Conservation (phyloP, 2,113 vertebrate genomes). For the Lepidothrix coronata region DNA sequence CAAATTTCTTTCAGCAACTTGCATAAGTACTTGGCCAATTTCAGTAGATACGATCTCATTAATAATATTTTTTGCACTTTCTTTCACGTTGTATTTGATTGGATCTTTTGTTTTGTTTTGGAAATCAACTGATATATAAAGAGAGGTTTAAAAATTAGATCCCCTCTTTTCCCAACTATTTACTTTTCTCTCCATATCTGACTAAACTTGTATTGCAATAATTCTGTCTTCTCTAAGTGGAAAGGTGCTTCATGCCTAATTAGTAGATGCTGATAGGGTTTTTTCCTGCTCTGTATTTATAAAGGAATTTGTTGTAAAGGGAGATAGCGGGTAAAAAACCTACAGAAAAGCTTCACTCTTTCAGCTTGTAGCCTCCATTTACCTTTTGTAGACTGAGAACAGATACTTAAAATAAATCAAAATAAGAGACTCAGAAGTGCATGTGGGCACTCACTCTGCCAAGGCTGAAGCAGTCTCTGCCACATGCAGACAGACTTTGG, state of each 20-base stretch:
- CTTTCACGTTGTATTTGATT: background rate
- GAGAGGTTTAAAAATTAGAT: background rate
- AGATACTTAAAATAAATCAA: background rate
- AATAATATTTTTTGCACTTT: conserved; percentile 6
- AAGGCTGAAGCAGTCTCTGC: background rate
- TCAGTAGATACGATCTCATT: conserved; percentile 40
- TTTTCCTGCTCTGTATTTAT: background rate
- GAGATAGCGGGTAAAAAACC: background rate
- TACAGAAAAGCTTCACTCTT: background rate
- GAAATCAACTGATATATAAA: background rate
- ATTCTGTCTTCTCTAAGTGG: background rate
- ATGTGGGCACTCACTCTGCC: fast-evolving
- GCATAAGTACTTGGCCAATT: conserved; percentile 10
- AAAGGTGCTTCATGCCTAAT: background rate
- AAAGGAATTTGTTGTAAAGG: background rate
- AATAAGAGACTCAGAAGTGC: background rate
- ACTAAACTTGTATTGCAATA: background rate
- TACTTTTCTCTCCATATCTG: background rate
- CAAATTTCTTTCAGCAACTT: conserved; percentile 43
- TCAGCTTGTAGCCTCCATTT: background rate
- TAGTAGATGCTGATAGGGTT: background rate
- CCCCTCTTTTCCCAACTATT: background rate
- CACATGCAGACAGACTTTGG: fast-evolving
- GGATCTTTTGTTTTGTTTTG: background rate
- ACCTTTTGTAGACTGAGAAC: background rate